Evolutionary conservation across 2,888 invertebrate genomes (phyloP), one percentile per base, ranked within the genome.

Genomic region (Gnatocerus cornutus): DNA sequence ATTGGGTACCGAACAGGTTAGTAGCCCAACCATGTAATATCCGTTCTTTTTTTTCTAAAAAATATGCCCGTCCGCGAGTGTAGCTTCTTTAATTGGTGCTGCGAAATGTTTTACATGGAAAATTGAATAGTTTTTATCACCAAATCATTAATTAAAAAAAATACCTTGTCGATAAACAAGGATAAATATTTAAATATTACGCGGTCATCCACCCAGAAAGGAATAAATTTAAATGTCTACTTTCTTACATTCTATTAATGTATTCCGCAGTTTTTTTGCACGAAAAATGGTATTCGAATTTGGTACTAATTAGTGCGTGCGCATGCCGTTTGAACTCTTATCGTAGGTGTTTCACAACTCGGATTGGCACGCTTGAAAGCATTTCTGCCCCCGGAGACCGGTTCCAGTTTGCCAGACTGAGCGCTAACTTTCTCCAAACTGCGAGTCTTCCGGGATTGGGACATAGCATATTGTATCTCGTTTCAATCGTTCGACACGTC

Each of bases 391-490:
- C 75, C 77, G 69, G 71, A 75, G 77, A 79, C 69, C 70, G 77
- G 80, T 81, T 79, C 77, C 79, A 78, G 74, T 76, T 76, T 78
- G 78, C 78, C 76, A 77, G 73, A 45, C 71, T 77, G 73, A 73
- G 73, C 75, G 75, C 74, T 71, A 78, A 81, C 81, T 81, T 81
- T 81, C 81, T 82, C 81, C 78, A 73, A 73, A 77, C 74, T 76
- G 73, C 71, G 66, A 76, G 74, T 78, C 81, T 82, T 82, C 82
- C 82, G 82, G 81, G 82, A 81, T 82, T 82, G 80, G 77, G 80
- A 81, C 79, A 80, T 76, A 75, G 43, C 21, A 55, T 52, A 62
- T 68, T 67, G 68, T 68, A 68, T 65, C 63, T 63, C 69, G 55
- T 53, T 37, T 65, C 63, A 61, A 41, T 65, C 56, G 56, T 62